phyloP scores from a whole-genome alignment of 2,113 vertebrate species.

The Perognathus longimembris region DNA sequence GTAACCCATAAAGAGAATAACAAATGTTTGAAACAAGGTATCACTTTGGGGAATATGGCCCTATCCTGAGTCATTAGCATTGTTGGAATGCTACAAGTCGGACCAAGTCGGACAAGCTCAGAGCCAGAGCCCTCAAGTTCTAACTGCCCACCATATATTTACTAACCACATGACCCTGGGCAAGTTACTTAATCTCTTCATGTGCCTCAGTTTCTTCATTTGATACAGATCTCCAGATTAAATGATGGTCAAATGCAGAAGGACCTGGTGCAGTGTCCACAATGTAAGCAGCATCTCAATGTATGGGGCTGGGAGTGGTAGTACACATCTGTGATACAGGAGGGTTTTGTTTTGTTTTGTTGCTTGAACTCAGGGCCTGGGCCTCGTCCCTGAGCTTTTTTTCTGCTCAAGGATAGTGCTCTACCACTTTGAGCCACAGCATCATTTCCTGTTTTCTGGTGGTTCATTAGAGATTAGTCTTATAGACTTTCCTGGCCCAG shows the following conservation, averaged over 20 bases:
- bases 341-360: no score
- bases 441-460: no score
- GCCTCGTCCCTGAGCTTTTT: no score
- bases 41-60: neutral
- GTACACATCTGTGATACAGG: no score
- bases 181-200: neutral
- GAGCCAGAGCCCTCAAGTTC: neutral
- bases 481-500: no score
- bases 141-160: neutral
- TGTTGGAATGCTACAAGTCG: no score
- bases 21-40: no score
- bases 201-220: neutral
- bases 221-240: neutral
- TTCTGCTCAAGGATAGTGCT: no score
- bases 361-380: no score
- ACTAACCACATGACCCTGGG: neutral
- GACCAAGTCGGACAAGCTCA: neutral
- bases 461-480: no score
- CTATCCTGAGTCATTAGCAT: neutral
- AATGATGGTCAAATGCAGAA: neutral
- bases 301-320: no score
- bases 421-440: no score
- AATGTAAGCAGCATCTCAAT: neutral
- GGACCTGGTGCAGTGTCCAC: fast-evolving
- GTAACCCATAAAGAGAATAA: neutral